Base-by-base conservation (phyloP, 2,113 vertebrate species). In the Pithys albifrons region DNA sequence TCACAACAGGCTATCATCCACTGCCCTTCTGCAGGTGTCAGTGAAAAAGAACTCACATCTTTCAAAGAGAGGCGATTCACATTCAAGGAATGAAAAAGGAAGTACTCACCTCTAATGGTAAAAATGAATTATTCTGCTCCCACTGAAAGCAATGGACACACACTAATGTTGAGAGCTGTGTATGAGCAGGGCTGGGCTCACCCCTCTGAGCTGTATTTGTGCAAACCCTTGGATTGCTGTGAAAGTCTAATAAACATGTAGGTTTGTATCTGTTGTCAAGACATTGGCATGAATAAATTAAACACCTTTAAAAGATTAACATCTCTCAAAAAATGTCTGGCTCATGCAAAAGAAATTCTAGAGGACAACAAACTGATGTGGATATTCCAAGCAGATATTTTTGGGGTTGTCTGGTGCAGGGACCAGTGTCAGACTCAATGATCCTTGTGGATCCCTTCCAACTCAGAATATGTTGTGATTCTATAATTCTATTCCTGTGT, bases 51-150 rank as follows among this genome's bases (percentile, higher is more conserved):
- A 84, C 74, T 94, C 19, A 14, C 69, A 71, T 96, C 91, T 89
- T 95, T 91, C 87, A 94, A 93, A 77, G 41, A 97, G 94, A 93
- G 43, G 74, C 86, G 89, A 94, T 97, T 97, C 95, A 90, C 29
- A 95, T 92, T 91, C 87, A 78, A 95, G 96, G 94, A 96, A 94
- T 96, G 85, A 88, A 96, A 94, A 96, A 96, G 70, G 48, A 95
- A 95, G 76, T 33, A 76, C 80, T 62, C 70, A 89, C 8, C 41
- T 83, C 85, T 95, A 94, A 94, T 39, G 22, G 48, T 85, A 91
- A 66, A 96, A 95, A 64, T 74, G 24, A 78, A 95, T 94, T 96
- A 80, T 91, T 95, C 79, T 86, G 54, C 80, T 96, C 74, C 74
- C 78, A 91, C 20, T 88, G 82, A 95, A 93, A 96, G 84, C 74